Evolutionary conservation across 2,797 vertebrate genomes (phyloP).

Genomic region (Sebastes elongatus): DNA sequence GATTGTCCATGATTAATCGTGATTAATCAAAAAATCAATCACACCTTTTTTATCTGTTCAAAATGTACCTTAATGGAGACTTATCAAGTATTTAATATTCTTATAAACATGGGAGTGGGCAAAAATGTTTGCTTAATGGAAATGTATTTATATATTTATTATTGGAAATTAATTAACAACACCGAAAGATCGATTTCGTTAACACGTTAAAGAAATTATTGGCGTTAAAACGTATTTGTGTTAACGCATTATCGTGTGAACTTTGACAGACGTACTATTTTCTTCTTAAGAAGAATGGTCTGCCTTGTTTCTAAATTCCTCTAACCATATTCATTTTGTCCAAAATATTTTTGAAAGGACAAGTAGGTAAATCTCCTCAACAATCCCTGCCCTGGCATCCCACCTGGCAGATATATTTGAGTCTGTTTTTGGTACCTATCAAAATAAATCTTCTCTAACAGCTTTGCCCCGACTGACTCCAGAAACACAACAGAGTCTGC

Average conservation of each 20-base stretch:
- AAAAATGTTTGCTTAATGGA: too few species aligned
- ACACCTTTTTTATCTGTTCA: too few species aligned
- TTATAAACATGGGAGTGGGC: too few species aligned
- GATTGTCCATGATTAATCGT: too few species aligned
- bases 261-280: background rate
- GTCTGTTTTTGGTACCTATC: conserved; percentile 1
- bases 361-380: background rate
- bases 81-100: too few species aligned
- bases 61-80: too few species aligned
- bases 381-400: conserved; percentile 1
- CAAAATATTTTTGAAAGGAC: conserved; percentile 22
- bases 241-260: too few species aligned
- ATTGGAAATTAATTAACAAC: too few species aligned
- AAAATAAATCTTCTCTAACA: conserved; percentile 38
- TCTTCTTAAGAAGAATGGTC: background rate
- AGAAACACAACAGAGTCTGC: conserved; percentile 10
- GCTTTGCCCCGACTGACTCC: background rate
- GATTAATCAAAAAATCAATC: too few species aligned
- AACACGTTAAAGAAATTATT: too few species aligned
- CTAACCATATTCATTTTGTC: background rate
- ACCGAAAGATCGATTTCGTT: accelerated
- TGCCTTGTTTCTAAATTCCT: background rate
- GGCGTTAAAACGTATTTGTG: too few species aligned
- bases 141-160: too few species aligned
- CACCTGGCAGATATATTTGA: background rate